These are phyloP conservation scores for Limenitis camilla DNA, from an alignment of 2,888 invertebrate species.

Conservation along the genomic window DNA sequence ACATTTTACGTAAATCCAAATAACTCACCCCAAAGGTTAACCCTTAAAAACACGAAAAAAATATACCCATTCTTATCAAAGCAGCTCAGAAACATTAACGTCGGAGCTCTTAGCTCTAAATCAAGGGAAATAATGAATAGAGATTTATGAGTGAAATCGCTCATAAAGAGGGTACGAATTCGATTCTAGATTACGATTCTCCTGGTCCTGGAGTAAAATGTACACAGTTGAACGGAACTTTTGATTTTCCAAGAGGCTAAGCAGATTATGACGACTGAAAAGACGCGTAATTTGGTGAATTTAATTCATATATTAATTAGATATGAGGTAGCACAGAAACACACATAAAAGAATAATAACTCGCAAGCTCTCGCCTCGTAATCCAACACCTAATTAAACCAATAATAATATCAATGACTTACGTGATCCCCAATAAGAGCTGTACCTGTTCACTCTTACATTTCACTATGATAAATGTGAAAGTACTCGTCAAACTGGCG, in stretches of 20 bases:
- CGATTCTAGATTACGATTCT: slow-evolving; percentile 19
- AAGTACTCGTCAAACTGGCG: too few relatives aligned
- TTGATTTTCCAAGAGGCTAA: slow-evolving; percentile 5
- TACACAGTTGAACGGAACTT: background rate
- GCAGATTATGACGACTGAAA: background rate
- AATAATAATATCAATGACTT: too few relatives aligned
- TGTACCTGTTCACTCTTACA: too few relatives aligned
- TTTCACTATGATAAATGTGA: too few relatives aligned
- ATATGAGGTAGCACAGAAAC: too few relatives aligned
- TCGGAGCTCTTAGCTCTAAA: slow-evolving; percentile 19
- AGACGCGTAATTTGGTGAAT: background rate
- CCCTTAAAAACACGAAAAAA: background rate
- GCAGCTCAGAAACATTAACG: slow-evolving; percentile 3
- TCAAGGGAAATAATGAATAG: slow-evolving; percentile 27
- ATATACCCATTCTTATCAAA: slow-evolving; percentile 3
- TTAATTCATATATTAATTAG: too few relatives aligned
- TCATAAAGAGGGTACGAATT: slow-evolving; percentile 21
- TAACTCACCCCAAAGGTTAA: background rate
- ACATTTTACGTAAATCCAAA: background rate
- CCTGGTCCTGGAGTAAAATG: slow-evolving; percentile 1
- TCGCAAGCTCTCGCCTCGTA: too few relatives aligned
- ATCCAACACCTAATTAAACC: too few relatives aligned
- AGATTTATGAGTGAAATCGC: slow-evolving; percentile 26
- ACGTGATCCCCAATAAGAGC: too few relatives aligned
- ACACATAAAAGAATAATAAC: too few relatives aligned